Conservation (phyloP, 2,113 vertebrate species). For the Urocynchramus pylzowi region DNA sequence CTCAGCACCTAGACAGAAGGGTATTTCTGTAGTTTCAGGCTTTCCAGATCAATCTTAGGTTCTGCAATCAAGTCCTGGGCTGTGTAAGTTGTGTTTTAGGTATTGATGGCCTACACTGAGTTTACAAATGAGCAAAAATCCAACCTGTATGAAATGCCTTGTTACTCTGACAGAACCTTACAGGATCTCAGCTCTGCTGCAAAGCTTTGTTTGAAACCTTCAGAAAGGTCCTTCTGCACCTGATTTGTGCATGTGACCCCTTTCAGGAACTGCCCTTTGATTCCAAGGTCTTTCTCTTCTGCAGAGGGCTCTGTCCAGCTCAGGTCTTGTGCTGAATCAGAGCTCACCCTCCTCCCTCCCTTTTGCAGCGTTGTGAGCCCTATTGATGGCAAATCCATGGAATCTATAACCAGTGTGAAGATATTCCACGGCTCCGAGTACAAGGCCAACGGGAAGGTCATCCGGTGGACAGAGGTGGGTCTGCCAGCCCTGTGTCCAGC, state of each 20-base stretch:
- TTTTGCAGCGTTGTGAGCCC: slow-evolving; percentile 87
- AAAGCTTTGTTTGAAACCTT: background rate
- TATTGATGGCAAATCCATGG: slow-evolving; percentile 96
- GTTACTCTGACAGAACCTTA: background rate
- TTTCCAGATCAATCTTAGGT: background rate
- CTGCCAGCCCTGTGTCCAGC: background rate
- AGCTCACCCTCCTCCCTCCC: background rate
- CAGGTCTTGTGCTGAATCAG: background rate
- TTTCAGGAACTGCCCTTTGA: background rate
- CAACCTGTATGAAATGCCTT: accelerated
- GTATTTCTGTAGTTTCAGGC: background rate
- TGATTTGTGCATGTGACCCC: background rate
- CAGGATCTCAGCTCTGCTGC: background rate
- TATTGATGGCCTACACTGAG: background rate
- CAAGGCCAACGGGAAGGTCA: slow-evolving; percentile 96
- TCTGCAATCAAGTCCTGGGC: background rate
- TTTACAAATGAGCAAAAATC: background rate
- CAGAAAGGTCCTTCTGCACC: background rate
- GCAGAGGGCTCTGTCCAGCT: background rate
- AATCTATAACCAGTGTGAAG: slow-evolving; percentile 94
- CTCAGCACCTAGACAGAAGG: background rate
- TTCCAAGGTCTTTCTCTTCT: background rate
- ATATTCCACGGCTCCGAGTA: slow-evolving; percentile 97
- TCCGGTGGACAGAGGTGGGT: slow-evolving; percentile 97
- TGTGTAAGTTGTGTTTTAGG: background rate